Conservation (phyloP, 2,113 vertebrate genomes). For the Notothenia rossii region DNA sequence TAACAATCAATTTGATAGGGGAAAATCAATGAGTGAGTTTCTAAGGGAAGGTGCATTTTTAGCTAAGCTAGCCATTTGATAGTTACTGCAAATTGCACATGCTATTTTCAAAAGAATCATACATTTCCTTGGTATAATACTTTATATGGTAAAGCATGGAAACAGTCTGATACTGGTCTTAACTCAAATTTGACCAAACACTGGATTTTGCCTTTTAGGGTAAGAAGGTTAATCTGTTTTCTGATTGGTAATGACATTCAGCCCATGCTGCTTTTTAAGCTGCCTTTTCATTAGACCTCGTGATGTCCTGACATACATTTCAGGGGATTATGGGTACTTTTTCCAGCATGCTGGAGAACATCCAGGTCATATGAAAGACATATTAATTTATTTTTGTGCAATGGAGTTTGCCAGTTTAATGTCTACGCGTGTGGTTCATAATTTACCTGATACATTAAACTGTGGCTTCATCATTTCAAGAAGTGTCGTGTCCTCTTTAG, state of each 20-base stretch:
- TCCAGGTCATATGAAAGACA: not conserved
- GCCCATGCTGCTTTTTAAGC: not conserved
- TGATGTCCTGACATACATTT: conserved; percentile 1
- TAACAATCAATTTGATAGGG: no score
- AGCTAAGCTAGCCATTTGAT: not conserved
- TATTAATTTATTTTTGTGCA: not conserved
- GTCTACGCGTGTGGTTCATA: not conserved
- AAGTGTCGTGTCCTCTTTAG: not conserved
- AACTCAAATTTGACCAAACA: not conserved
- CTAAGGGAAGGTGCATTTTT: no score
- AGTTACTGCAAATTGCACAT: not conserved
- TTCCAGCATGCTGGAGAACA: not conserved
- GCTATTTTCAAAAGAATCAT: not conserved
- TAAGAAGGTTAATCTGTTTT: not conserved
- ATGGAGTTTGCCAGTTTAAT: not conserved
- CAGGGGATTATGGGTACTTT: conserved; percentile 11
- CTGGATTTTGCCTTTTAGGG: not conserved
- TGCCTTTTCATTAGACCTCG: not conserved
- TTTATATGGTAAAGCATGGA: not conserved
- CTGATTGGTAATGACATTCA: not conserved
- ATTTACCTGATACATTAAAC: not conserved
- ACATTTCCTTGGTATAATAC: not conserved
- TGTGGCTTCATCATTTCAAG: not conserved
- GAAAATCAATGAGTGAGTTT: no score
- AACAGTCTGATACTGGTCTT: not conserved